These are phyloP conservation scores for Pandion haliaetus DNA, from an alignment of 2,113 vertebrate genomes.

Conservation along the genomic window DNA sequence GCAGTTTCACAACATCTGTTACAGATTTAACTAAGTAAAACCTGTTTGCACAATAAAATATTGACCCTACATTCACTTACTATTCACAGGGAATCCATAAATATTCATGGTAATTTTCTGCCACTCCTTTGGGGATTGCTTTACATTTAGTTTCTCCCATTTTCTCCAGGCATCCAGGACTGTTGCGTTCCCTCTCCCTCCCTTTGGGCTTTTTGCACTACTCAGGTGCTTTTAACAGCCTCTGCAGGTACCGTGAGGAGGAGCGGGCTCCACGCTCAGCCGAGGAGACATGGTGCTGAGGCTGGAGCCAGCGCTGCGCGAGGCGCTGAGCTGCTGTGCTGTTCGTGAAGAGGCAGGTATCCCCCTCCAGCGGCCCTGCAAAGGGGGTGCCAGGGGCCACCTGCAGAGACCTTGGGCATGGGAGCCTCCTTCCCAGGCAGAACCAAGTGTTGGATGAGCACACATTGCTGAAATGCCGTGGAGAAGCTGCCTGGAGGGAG, in stretches of 20 bases:
- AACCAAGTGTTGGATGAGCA: rapidly evolving
- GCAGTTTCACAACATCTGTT: background rate
- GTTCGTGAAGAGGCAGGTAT: too few species aligned
- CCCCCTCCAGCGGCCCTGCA: background rate
- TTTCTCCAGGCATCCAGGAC: background rate
- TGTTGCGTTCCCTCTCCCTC: background rate
- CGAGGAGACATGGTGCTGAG: background rate
- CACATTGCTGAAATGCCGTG: rapidly evolving
- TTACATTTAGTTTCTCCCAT: background rate
- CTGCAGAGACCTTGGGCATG: background rate
- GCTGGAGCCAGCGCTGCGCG: background rate
- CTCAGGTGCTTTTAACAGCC: background rate
- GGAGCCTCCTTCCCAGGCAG: background rate
- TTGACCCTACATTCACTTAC: rapidly evolving
- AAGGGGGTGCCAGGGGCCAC: background rate
- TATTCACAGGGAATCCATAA: background rate
- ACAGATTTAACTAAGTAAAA: background rate
- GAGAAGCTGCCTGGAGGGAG: background rate
- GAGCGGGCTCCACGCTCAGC: background rate
- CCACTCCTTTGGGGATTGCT: background rate
- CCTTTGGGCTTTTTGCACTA: background rate
- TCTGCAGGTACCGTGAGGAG: rapidly evolving
- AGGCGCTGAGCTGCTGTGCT: background rate
- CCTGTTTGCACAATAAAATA: background rate
- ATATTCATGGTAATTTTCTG: background rate